These are phyloP conservation scores for Cyprinodon variegatus DNA, from an alignment of 2,113 vertebrate genomes.

Conservation along the genomic window DNA sequence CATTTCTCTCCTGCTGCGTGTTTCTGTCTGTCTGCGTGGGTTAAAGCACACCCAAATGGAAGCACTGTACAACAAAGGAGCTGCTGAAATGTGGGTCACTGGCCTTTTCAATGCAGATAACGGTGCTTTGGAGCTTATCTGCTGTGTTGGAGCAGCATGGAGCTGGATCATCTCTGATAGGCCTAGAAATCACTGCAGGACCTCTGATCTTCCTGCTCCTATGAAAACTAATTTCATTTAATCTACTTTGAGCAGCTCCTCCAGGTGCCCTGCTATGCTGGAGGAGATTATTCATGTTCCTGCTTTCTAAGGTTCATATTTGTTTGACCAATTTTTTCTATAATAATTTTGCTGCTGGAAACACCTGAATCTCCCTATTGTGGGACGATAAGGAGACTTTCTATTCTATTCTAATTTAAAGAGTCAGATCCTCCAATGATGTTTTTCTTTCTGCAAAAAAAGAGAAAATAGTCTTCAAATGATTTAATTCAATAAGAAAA, in stretches of 20 bases:
- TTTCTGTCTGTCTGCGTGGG: slow-evolving; percentile 2
- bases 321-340: too few relatives aligned
- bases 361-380: too few relatives aligned
- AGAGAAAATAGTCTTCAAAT: background rate
- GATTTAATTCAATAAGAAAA: too few relatives aligned
- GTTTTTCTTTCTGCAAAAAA: background rate
- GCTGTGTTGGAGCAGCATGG: slow-evolving; percentile 20
- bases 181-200: background rate
- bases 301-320: too few relatives aligned
- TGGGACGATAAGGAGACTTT: too few relatives aligned
- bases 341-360: too few relatives aligned
- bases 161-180: slow-evolving; percentile 22
- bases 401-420: too few relatives aligned
- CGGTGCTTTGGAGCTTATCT: slow-evolving; percentile 39
- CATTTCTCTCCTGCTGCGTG: background rate
- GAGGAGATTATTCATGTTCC: too few relatives aligned
- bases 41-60: slow-evolving; percentile 40
- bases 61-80: slow-evolving; percentile 58
- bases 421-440: background rate
- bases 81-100: slow-evolving; percentile 69
- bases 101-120: slow-evolving; percentile 61
- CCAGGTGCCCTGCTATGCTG: too few relatives aligned
- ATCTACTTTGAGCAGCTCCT: too few relatives aligned
- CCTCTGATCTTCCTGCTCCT: slow-evolving; percentile 5
- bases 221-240: background rate